phyloP scores from a whole-genome alignment of 2,888 invertebrate genomes.

The Poecilobothrus nobilitatus region DNA sequence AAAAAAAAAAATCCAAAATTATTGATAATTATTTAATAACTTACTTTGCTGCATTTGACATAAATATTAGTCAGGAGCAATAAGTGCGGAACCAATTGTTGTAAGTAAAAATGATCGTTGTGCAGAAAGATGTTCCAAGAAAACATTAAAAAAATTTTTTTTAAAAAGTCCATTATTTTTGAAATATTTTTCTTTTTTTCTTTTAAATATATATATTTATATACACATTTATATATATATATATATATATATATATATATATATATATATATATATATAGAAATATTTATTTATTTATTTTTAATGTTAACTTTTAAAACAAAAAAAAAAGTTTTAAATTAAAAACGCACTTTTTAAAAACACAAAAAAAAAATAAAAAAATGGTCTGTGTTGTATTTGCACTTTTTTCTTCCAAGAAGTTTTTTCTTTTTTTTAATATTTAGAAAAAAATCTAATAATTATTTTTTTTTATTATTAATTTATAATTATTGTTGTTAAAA shows the following conservation, averaged over 20 bases:
- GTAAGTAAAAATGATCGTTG: slow-evolving; percentile 59
- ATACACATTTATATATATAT: not conserved
- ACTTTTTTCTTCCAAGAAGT: not conserved
- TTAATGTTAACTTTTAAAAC: too few species aligned
- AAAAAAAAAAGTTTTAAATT: too few species aligned
- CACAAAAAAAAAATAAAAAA: not conserved
- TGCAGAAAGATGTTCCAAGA: slow-evolving; percentile 17
- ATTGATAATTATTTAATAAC: slow-evolving; percentile 7
- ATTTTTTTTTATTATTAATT: not conserved
- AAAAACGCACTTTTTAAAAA: too few species aligned
- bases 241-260: too few species aligned
- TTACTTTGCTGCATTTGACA: slow-evolving; percentile 8
- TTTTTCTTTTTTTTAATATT: not conserved
- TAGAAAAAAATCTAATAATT: not conserved
- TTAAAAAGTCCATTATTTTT: not conserved
- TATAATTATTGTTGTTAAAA: too few species aligned
- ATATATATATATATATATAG: too few species aligned
- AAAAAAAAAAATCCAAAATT: slow-evolving; percentile 11
- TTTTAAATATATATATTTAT: not conserved
- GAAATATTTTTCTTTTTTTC: not conserved
- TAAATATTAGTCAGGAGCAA: slow-evolving; percentile 61
- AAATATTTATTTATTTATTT: too few species aligned
- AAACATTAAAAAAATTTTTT: slow-evolving; percentile 10
- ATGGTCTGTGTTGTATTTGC: slow-evolving; percentile 2
- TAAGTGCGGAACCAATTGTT: slow-evolving; percentile 91